Conservation (phyloP, 1,140 invertebrate genomes). For the Drosophila guanche region DNA sequence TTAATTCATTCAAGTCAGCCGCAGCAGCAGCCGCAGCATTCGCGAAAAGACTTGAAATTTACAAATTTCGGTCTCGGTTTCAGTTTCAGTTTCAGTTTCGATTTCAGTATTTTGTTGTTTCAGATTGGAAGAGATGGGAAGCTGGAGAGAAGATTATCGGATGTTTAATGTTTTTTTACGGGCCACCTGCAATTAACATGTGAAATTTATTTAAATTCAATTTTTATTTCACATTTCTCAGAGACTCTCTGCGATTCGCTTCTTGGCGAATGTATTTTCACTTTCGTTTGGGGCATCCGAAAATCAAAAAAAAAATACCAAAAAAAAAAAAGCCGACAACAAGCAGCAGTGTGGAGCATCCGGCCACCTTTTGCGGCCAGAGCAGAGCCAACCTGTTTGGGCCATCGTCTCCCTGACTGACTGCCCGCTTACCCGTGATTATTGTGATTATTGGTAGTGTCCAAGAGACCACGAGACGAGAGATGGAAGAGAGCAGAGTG, state of each 20-base stretch:
- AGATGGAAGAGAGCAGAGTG: constrained; percentile 3
- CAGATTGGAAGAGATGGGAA: not conserved
- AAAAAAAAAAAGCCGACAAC: constrained; percentile 2
- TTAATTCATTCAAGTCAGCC: constrained; percentile 77
- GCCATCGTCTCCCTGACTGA: constrained; percentile 57
- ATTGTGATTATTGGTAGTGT: constrained; percentile 73
- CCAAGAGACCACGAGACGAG: constrained; percentile 18
- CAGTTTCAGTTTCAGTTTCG: constrained; percentile 18
- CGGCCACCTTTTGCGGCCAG: constrained; percentile 25
- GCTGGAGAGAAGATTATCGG: too few species aligned
- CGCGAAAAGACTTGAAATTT: constrained; percentile 48
- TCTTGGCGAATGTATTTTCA: constrained; percentile 74
- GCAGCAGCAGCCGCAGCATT: constrained; percentile 21
- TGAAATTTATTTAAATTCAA: constrained; percentile 81
- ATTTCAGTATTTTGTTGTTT: constrained; percentile 8
- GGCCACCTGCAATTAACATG: constrained; percentile 69
- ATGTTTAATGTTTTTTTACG: too few species aligned
- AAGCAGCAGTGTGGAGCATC: constrained; percentile 36
- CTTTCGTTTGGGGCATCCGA: constrained; percentile 75
- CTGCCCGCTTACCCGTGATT: constrained; percentile 76
- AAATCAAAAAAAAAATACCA: constrained; percentile 29
- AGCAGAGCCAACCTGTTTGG: constrained; percentile 46
- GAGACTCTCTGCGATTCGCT: constrained; percentile 23
- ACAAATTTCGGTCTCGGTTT: constrained; percentile 52
- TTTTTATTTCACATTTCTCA: constrained; percentile 58